Evolutionary conservation across 64 coral and sea anemone genomes (phyloP).

Genomic region (Exaiptasia diaphana): DNA sequence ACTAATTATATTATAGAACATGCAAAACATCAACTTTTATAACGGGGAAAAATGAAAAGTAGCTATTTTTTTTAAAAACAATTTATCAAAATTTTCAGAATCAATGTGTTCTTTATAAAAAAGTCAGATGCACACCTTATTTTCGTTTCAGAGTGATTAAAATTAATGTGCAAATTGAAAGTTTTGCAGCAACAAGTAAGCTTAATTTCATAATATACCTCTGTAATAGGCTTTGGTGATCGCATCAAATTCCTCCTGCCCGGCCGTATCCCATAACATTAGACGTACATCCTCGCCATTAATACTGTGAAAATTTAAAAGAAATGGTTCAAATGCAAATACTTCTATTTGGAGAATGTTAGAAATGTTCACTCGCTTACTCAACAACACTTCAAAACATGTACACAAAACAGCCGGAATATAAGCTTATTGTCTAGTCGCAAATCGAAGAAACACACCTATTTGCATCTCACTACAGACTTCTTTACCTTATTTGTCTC

Average conservation of each 20-base stretch:
- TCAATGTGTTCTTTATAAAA: no score
- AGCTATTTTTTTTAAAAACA: no score
- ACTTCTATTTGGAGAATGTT: not conserved
- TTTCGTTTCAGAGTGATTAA: no score
- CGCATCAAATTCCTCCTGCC: slow-evolving; percentile 99
- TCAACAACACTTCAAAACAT: not conserved
- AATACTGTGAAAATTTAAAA: slow-evolving; percentile 41
- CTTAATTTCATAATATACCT: no score
- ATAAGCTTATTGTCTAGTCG: not conserved
- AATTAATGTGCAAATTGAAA: no score
- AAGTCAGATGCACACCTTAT: no score
- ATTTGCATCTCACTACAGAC: not conserved
- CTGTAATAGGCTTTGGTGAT: slow-evolving; percentile 98
- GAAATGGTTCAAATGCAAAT: not conserved
- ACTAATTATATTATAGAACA: no score
- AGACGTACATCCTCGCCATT: slow-evolving; percentile 82
- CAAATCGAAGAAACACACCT: not conserved
- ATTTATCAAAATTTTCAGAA: no score
- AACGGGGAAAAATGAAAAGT: no score
- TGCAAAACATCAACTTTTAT: no score
- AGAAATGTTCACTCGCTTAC: not conserved
- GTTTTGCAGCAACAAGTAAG: no score
- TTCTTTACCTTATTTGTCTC: slow-evolving; percentile 85
- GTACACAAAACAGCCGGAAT: not conserved
- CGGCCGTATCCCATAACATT: slow-evolving; percentile 98